Evolutionary conservation across 2,113 vertebrate genomes (phyloP), one percentile per base, ranked within the genome.

Genomic region (Heterochromis multidens): DNA sequence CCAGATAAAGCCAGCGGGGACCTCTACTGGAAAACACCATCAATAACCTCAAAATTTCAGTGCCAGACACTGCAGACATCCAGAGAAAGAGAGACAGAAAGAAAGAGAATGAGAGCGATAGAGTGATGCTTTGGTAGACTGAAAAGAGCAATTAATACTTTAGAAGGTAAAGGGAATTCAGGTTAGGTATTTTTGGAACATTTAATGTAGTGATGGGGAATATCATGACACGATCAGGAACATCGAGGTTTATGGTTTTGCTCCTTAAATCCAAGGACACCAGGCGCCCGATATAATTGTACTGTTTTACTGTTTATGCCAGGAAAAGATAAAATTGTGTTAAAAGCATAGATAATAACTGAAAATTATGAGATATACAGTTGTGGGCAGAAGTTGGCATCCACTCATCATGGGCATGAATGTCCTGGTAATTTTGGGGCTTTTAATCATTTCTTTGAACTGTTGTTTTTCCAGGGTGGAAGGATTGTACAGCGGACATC

Each of bases 1-100:
- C 79, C 65, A 21, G 54, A 10, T 21, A 14, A 85, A 82, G 77
- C 87, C 85, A 83, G 84, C 29, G 8, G 70, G 74, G 80, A 78
- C 82, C 79, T 90, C 90, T 89, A 86, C 90, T 91, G 82, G 86
- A 87, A 81, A 83, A 83, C 84, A 83, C 25, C 35, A 80, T 35
- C 52, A 72, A 84, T 31, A 77, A 83, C 31, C 29, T 40, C 59
- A 61, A n/a, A 25, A 19, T 2, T 12, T 25, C 17, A n/a, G 17
- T 40, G 65, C 9, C 40, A 72, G 65, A 49, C 65, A 0, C 43
- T 8, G 27, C 67, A 31, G 43, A 76, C 10, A 4, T 37, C 25
- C 10, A 14, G 58, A 57, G 21, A 35, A 12, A 33, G 65, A 8
- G 27, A 23, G 4, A 19, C 17, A 54, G 49, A 17, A n/a, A n/a